Percentiles rank a stretch among this genome's conserved stretches.
Evolutionary conservation across 2,888 invertebrate species (phyloP).

Genomic region (Nomada ferruginata): DNA sequence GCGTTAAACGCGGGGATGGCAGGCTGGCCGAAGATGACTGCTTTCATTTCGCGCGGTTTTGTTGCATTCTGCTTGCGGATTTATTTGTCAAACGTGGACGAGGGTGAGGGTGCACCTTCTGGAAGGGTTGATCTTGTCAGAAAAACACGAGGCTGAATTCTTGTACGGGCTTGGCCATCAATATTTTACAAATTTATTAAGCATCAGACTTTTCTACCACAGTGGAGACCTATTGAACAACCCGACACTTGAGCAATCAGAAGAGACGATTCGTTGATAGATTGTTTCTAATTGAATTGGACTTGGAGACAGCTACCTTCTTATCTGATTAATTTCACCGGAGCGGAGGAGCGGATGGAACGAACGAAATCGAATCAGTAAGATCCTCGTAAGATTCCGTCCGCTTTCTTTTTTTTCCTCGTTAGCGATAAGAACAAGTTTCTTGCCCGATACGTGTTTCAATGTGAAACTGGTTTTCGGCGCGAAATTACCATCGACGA

Average conservation of each 20-base stretch:
- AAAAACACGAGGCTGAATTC: not conserved
- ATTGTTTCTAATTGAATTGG: too few species aligned
- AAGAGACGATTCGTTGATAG: too few species aligned
- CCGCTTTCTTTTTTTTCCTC: constrained; percentile 1
- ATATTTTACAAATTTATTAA: too few species aligned
- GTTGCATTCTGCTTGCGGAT: not conserved
- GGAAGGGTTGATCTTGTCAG: not conserved
- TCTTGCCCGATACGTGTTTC: constrained; percentile 19
- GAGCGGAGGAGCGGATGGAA: not conserved
- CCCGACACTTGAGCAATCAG: too few species aligned
- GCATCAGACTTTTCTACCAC: too few species aligned
- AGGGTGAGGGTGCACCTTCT: not conserved
- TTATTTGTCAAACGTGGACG: not conserved
- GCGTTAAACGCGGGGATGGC: not conserved
- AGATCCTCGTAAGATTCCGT: not conserved
- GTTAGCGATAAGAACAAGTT: constrained; percentile 37
- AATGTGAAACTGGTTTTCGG: constrained; percentile 53
- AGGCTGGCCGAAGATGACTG: not conserved
- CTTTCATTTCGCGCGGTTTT: constrained; percentile 34
- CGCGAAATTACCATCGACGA: constrained; percentile 41
- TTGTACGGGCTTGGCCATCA: too few species aligned
- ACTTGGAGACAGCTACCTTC: too few species aligned
- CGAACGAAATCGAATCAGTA: not conserved
- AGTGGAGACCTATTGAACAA: not conserved
- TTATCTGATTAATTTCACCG: not conserved